These are phyloP conservation scores for Paraplagusia blochii DNA, from an alignment of 2,113 vertebrate genomes.

Conservation along the genomic window DNA sequence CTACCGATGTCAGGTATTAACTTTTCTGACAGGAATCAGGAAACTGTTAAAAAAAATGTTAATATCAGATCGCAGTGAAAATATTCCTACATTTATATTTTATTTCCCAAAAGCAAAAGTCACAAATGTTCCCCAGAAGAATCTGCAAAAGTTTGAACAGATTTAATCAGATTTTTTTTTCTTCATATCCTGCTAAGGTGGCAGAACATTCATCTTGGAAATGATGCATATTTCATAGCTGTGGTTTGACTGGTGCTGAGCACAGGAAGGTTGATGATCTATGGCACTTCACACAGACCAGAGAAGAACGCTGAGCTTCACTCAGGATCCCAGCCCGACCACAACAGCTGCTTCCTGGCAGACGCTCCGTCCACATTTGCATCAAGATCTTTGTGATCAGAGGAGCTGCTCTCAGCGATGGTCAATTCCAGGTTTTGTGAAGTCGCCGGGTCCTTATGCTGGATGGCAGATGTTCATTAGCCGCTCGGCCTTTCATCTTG, in stretches of 20 bases:
- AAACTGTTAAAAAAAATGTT: too few relatives aligned
- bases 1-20: too few relatives aligned
- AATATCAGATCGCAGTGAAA: too few relatives aligned
- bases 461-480: conserved; percentile 82
- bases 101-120: too few relatives aligned
- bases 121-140: neutral
- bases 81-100: too few relatives aligned
- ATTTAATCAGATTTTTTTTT: conserved; percentile 1
- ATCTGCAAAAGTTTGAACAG: neutral
- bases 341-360: conserved; percentile 51
- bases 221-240: conserved; percentile 22
- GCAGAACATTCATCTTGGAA: conserved; percentile 19
- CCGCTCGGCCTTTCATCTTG: conserved; percentile 77
- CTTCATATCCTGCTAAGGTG: conserved; percentile 23
- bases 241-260: conserved; percentile 7
- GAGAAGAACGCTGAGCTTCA: conserved; percentile 26
- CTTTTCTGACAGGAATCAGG: too few relatives aligned
- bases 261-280: conserved; percentile 43
- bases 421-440: conserved; percentile 72
- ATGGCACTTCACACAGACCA: conserved; percentile 53
- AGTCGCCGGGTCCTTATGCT: conserved; percentile 70
- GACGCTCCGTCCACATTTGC: conserved; percentile 68
- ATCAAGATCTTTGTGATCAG: conserved; percentile 74
- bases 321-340: conserved; percentile 34
- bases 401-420: conserved; percentile 74